Percentiles rank a stretch among this genome's conserved stretches.
These are phyloP conservation scores for Metopolophium dirhodum DNA, from an alignment of 1,140 invertebrate species.

Conservation along the genomic window DNA sequence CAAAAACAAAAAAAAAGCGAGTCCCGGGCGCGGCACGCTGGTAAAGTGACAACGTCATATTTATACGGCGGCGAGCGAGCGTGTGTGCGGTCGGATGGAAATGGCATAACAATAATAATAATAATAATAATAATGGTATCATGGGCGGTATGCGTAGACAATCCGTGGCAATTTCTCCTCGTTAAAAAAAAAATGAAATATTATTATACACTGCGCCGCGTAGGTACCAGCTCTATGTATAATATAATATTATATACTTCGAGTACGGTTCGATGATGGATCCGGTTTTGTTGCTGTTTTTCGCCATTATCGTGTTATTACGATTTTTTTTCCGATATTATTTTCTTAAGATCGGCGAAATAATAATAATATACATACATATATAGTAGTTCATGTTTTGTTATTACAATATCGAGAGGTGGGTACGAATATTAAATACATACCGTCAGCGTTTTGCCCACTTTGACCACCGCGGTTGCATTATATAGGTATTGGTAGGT, in stretches of 20 bases:
- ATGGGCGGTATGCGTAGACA: slow-evolving; percentile 27
- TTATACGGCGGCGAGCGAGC: background rate
- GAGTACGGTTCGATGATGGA: background rate
- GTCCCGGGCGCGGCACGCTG: too few relatives aligned
- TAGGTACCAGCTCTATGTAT: background rate
- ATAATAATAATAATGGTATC: slow-evolving; percentile 26
- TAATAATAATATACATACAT: background rate
- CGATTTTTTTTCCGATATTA: background rate
- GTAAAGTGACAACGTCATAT: background rate
- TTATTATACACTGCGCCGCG: background rate
- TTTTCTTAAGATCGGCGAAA: slow-evolving; percentile 18
- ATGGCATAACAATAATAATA: slow-evolving; percentile 32
- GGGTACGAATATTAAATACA: background rate
- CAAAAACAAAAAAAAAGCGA: background rate
- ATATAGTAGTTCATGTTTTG: background rate
- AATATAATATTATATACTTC: too few relatives aligned
- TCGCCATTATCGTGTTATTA: slow-evolving; percentile 28
- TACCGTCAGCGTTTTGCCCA: background rate
- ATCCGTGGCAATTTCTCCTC: slow-evolving; percentile 47
- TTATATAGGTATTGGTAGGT: too few relatives aligned
- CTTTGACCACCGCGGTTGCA: background rate
- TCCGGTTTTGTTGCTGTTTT: slow-evolving; percentile 31
- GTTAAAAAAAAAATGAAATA: slow-evolving; percentile 44
- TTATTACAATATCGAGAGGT: background rate
- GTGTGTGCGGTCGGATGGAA: background rate